Evolutionary conservation across 2,888 invertebrate genomes (phyloP).

Genomic region (Drosophila putrida): DNA sequence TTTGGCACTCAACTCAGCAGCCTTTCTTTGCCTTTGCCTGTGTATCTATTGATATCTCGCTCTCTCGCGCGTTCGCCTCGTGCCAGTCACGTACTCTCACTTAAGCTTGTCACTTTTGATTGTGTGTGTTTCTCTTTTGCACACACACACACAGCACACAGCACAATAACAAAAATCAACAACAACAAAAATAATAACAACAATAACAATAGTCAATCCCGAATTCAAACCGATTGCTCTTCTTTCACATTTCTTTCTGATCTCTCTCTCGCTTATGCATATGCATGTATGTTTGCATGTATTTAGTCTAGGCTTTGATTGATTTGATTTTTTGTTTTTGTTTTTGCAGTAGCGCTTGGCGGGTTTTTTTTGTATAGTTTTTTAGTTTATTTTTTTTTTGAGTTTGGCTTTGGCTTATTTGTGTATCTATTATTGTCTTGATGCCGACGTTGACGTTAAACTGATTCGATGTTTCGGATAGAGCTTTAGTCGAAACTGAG

Average conservation of each 20-base stretch:
- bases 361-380: conserved; percentile 16
- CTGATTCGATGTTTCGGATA: conserved; percentile 78
- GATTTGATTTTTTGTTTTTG: no score
- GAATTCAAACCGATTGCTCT: conserved; percentile 48
- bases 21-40: conserved; percentile 1
- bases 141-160: conserved; percentile 10
- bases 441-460: conserved; percentile 82
- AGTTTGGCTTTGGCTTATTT: conserved; percentile 16
- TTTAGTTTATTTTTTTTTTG: conserved; percentile 19
- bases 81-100: conserved; percentile 38
- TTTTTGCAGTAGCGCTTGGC: conserved; percentile 9
- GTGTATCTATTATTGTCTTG: conserved; percentile 71
- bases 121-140: conserved; percentile 44
- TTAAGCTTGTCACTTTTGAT: conserved; percentile 18
- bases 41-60: conserved; percentile 31
- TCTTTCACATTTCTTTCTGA: conserved; percentile 63
- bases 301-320: conserved; percentile 34
- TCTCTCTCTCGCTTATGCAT: conserved; percentile 18
- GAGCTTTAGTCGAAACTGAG: conserved; percentile 78
- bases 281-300: conserved; percentile 24
- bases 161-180: conserved; percentile 31
- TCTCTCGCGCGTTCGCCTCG: conserved; percentile 39
- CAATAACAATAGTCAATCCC: conserved; percentile 34
- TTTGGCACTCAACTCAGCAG: conserved; percentile 1
- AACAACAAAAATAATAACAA: conserved; percentile 41